A percentile compares a stretch with the other conserved stretches of the same genome.
These are phyloP conservation scores for Turnix velox DNA, from an alignment of 2,113 vertebrate genomes.

Conservation along the genomic window DNA sequence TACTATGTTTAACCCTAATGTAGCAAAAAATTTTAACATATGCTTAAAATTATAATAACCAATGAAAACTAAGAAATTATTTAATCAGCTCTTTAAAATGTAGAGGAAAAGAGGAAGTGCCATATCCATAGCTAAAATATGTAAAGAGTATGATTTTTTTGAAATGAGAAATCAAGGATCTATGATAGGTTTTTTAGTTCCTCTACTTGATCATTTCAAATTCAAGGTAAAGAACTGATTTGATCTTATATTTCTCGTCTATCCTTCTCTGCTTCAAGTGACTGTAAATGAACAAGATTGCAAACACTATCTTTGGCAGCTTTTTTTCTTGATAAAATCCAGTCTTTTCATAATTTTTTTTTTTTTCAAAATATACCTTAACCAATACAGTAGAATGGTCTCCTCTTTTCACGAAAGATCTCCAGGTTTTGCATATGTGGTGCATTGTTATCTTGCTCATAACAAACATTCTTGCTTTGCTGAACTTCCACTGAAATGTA, in stretches of 20 bases:
- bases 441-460: not conserved
- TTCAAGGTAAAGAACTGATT: not conserved
- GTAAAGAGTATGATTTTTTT: not conserved
- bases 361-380: not conserved
- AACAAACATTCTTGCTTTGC: not conserved
- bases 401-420: not conserved
- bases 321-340: not conserved
- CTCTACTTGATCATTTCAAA: not conserved
- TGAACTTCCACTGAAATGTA: not conserved
- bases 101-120: not conserved
- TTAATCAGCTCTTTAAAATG: not conserved
- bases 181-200: not conserved
- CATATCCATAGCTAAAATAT: not conserved
- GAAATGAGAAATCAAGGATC: not conserved
- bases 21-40: not conserved
- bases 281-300: not conserved
- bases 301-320: not conserved
- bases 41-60: not conserved
- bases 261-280: not conserved
- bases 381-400: not conserved
- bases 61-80: not conserved
- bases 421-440: not conserved
- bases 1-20: not conserved
- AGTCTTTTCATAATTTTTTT: not conserved
- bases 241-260: not conserved